These are phyloP conservation scores for Mohoua ochrocephala DNA, from an alignment of 2,113 vertebrate species.

Conservation along the genomic window DNA sequence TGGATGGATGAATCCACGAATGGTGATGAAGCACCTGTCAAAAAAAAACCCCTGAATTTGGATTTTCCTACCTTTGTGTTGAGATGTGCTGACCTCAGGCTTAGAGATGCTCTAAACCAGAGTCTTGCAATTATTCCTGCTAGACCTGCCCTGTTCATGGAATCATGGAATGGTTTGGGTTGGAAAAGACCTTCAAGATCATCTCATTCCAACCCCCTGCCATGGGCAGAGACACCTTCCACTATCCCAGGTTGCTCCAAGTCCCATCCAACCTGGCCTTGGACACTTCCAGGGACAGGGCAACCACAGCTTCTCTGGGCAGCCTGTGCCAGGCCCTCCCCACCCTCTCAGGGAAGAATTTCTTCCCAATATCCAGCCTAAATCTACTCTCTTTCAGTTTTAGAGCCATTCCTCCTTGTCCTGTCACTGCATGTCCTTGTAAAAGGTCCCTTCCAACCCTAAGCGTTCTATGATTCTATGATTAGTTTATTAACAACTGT, in stretches of 20 bases:
- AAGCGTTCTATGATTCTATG: background rate
- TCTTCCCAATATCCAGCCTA: background rate
- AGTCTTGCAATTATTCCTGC: background rate
- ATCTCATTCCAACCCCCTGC: accelerated
- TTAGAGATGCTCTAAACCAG: background rate
- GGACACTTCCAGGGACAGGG: background rate
- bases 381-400: background rate
- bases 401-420: background rate
- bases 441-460: background rate
- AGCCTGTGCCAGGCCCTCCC: accelerated
- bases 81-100: background rate
- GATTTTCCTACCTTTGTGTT: background rate
- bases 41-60: background rate
- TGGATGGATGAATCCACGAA: background rate
- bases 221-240: background rate
- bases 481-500: background rate
- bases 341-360: background rate
- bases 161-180: background rate
- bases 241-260: background rate
- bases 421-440: accelerated
- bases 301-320: background rate
- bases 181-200: background rate
- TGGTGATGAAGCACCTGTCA: background rate
- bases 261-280: accelerated
- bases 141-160: background rate